Percentiles rank a stretch among this genome's conserved stretches.
phyloP scores from a whole-genome alignment of 2,797 vertebrate species.

The Notoglanidium macrostoma region DNA sequence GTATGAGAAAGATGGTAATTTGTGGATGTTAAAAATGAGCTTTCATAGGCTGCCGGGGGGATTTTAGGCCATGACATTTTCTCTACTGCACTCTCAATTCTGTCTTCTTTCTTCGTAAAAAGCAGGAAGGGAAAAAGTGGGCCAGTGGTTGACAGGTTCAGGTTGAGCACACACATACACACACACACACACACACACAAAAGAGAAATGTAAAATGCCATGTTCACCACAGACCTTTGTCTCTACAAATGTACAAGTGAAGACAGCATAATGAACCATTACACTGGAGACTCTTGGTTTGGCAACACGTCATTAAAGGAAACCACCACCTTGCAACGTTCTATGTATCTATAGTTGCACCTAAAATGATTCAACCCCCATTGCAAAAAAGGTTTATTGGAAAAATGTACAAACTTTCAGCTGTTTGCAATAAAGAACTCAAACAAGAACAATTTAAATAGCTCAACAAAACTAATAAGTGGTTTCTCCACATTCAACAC shows the following conservation, averaged over 20 bases:
- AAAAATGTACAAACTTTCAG: too few species aligned
- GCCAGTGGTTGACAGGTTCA: conserved; percentile 36
- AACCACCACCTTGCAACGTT: not conserved
- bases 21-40: conserved; percentile 8
- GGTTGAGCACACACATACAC: conserved; percentile 12
- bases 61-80: conserved; percentile 39
- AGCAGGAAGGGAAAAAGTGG: conserved; percentile 29
- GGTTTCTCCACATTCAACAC: too few species aligned
- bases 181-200: conserved; percentile 6
- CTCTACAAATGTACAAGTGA: conserved; percentile 1
- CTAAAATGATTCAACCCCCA: too few species aligned
- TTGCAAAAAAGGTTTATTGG: too few species aligned
- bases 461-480: too few species aligned
- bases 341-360: not conserved
- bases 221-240: conserved; percentile 18
- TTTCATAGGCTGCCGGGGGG: not conserved
- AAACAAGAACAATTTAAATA: too few species aligned
- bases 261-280: not conserved
- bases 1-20: conserved; percentile 19
- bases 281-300: conserved; percentile 17
- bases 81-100: conserved; percentile 4
- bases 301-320: conserved; percentile 18
- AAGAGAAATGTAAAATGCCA: conserved; percentile 15
- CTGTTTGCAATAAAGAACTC: too few species aligned
- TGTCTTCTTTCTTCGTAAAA: conserved; percentile 24